Base-by-base conservation (phyloP, 1,140 invertebrate genomes). In the Papilio helenus region DNA sequence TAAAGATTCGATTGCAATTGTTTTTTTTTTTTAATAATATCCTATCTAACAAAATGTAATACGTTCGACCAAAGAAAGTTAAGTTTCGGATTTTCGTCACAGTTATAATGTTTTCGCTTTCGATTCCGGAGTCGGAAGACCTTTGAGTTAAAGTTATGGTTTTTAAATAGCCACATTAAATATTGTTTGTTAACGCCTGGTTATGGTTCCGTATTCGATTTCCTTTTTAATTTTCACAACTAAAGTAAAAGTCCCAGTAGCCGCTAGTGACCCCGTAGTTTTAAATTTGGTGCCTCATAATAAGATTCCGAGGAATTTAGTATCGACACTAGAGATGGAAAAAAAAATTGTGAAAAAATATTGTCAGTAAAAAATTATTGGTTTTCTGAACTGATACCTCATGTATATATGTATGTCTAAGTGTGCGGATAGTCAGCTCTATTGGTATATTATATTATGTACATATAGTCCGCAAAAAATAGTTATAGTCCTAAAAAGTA, bases 61-160 rank as follows among this genome's bases (percentile, higher is more conserved):
- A 29, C n/a, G 23, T 14, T 26, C 10, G 1, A 5, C 12, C 14
- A 44, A 49, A 74, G 72, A 74, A 49, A 74, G 72, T 73, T 16
- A 49, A 73, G 72, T 46, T 74, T 74, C 39, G 42, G 23, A 16
- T 42, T 74, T 42, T 44, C 14, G 39, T 20, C 42, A 46, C 44
- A 26, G 20, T 74, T 51, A 74, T 74, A 46, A 74, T 16, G 16
- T 74, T 74, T 49, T 14, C 44, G 39, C 72, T 74, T 74, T 74
- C 72, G 42, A 23, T n/a, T 74, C 49, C 29, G 23, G n/a, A n/a
- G n/a, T 68, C 61, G 26, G 26, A 68, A 68, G 2, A 68, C 26
- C 58, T 68, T 68, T 68, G 61, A 68, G 26, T 68, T 16, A 61
- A 61, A 20, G 20, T 61, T 61, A 61, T 23, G 20, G 58, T 61